Evolutionary conservation across 2,888 invertebrate species (phyloP).

Genomic region (Macrosoma leucophasiata): DNA sequence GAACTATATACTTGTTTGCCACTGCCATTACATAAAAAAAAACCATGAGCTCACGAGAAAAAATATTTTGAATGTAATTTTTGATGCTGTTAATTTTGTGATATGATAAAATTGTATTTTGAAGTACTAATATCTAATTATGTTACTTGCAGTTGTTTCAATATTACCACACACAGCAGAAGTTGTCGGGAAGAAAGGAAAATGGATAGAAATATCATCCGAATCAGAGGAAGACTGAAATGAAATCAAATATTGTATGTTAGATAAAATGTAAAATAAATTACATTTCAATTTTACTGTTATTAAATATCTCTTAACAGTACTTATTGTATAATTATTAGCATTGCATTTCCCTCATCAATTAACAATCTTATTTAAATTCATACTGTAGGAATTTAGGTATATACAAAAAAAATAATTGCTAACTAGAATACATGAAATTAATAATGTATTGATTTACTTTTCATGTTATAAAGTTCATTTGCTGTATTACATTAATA

Average conservation of each 20-base stretch:
- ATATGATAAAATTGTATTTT: not conserved
- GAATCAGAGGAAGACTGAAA: slow-evolving; percentile 56
- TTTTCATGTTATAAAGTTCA: too few species aligned
- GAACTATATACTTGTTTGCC: too few species aligned
- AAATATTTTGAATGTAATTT: not conserved
- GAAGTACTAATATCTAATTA: slow-evolving; percentile 10
- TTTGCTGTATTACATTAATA: too few species aligned
- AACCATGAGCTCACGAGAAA: too few species aligned
- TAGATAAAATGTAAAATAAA: slow-evolving; percentile 58
- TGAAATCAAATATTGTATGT: slow-evolving; percentile 33
- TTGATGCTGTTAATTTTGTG: not conserved
- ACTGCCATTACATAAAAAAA: too few species aligned
- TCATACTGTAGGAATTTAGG: slow-evolving; percentile 1
- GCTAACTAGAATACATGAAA: slow-evolving; percentile 3
- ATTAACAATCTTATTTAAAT: slow-evolving; percentile 23
- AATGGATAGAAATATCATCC: slow-evolving; percentile 68
- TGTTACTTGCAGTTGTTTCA: slow-evolving; percentile 51
- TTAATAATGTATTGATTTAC: slow-evolving; percentile 13
- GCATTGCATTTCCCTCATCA: slow-evolving; percentile 47
- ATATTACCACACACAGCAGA: slow-evolving; percentile 55
- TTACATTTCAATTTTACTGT: slow-evolving; percentile 52
- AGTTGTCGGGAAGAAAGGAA: slow-evolving; percentile 44
- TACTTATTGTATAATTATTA: slow-evolving; percentile 41
- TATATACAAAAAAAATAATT: slow-evolving; percentile 3
- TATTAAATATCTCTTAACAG: slow-evolving; percentile 50